A percentile compares a stretch with the other conserved stretches of the same genome.
Conservation (phyloP, 2,113 vertebrate genomes). For the Guaruba guarouba region DNA sequence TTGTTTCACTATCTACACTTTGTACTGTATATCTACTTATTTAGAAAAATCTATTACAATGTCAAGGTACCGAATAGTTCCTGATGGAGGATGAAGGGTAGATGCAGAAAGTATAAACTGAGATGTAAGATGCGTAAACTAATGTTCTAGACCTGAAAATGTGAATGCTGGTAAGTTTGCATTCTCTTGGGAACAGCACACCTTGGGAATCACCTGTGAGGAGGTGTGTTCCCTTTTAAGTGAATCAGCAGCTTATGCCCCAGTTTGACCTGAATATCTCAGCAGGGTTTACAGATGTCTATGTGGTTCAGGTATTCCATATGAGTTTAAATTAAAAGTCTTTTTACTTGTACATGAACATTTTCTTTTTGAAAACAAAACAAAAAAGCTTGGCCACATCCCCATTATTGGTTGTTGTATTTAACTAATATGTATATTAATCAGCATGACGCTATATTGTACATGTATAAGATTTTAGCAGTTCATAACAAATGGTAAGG, state of each 20-base stretch:
- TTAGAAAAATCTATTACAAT: constrained; percentile 21
- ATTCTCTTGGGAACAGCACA: neutral
- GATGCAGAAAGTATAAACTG: neutral
- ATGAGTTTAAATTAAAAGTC: neutral
- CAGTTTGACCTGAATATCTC: neutral
- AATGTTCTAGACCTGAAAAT: constrained; percentile 28
- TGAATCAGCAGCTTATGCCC: constrained; percentile 5
- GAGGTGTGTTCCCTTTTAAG: neutral
- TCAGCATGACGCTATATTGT: constrained; percentile 72
- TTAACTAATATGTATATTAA: constrained; percentile 65
- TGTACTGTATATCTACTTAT: constrained; percentile 59
- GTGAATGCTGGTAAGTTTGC: constrained; percentile 24
- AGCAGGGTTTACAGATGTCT: neutral
- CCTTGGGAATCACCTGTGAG: neutral
- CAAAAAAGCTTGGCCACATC: constrained; percentile 12
- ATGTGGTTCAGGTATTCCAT: neutral
- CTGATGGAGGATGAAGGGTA: neutral
- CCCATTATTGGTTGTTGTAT: neutral
- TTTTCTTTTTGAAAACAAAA: constrained; percentile 2
- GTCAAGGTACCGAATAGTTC: constrained; percentile 40
- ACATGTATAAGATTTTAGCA: constrained; percentile 72
- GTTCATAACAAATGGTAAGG: constrained; percentile 67
- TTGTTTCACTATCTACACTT: constrained; percentile 52
- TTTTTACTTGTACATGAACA: constrained; percentile 11
- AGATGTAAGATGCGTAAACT: neutral